A percentile compares a stretch with the other conserved stretches of the same genome.
Conservation (phyloP, 2,113 vertebrate genomes). For the Boleophthalmus pectinirostris region DNA sequence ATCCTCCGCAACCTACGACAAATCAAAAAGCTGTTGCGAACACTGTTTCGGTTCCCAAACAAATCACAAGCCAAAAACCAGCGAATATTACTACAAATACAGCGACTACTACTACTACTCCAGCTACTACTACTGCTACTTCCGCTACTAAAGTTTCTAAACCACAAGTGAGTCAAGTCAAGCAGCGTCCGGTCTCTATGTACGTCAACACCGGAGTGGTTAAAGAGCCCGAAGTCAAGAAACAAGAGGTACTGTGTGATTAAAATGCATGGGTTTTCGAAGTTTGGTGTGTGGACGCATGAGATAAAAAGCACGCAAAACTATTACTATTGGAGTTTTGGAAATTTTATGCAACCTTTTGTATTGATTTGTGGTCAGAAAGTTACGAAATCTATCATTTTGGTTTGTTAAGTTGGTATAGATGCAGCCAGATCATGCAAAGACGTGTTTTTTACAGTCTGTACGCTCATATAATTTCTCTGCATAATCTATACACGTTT, state of each 20-base stretch:
- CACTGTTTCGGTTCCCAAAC: background rate
- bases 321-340: constrained; percentile 11
- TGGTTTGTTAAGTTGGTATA: background rate
- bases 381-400: background rate
- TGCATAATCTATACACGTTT: background rate
- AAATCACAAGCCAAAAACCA: background rate
- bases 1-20: background rate
- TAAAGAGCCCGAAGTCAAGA: constrained; percentile 39
- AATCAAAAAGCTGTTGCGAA: background rate
- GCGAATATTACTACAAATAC: background rate
- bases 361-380: background rate
- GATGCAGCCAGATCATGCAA: background rate
- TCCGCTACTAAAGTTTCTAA: background rate
- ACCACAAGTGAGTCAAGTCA: background rate
- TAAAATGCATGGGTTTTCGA: constrained; percentile 21
- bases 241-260: constrained; percentile 65
- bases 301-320: constrained; percentile 45
- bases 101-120: background rate
- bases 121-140: background rate
- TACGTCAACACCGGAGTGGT: constrained; percentile 24
- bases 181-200: constrained; percentile 2
- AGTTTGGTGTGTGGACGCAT: constrained; percentile 42
- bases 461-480: too few relatives aligned
- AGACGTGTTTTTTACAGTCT: too few relatives aligned
- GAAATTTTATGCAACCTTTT: background rate